Percentiles rank a stretch among this genome's conserved stretches.
Conservation (phyloP, 2,888 invertebrate genomes). For the Schizaphis graminum region DNA sequence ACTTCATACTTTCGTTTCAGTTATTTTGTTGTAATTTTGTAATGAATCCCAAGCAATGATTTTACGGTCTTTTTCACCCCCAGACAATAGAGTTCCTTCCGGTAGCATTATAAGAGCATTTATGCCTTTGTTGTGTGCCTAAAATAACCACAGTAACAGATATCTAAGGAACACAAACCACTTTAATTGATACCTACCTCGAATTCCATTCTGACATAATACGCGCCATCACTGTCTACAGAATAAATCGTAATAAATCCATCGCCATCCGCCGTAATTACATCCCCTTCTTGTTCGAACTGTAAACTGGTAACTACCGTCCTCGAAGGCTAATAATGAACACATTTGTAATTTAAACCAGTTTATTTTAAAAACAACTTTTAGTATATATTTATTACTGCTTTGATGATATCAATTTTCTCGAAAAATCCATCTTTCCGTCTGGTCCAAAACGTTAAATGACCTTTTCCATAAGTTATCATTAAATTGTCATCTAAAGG, state of each 20-base stretch:
- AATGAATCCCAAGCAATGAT: conserved; percentile 93
- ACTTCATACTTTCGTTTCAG: conserved; percentile 84
- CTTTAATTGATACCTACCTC: conserved; percentile 74
- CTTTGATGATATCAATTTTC: conserved; percentile 89
- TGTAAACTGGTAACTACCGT: conserved; percentile 89
- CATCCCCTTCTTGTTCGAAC: conserved; percentile 92
- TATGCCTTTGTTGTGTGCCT: conserved; percentile 89
- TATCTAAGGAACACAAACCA: background rate
- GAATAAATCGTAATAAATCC: conserved; percentile 93
- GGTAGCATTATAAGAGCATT: conserved; percentile 89
- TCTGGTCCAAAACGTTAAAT: conserved; percentile 92
- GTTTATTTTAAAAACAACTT: background rate
- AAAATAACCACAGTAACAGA: conserved; percentile 66
- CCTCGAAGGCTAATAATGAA: conserved; percentile 78
- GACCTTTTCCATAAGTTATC: conserved; percentile 92
- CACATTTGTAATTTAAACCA: background rate
- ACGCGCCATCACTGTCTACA: conserved; percentile 89
- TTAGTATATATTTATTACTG: conserved; percentile 72
- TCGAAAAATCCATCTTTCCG: conserved; percentile 92
- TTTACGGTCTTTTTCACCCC: conserved; percentile 90
- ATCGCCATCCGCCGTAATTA: conserved; percentile 92
- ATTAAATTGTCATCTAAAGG: conserved; percentile 91
- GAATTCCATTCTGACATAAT: conserved; percentile 89
- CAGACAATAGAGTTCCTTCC: conserved; percentile 90
- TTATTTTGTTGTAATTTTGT: conserved; percentile 90